phyloP scores from a whole-genome alignment of 2,888 invertebrate species.

The Tenthredo notha region DNA sequence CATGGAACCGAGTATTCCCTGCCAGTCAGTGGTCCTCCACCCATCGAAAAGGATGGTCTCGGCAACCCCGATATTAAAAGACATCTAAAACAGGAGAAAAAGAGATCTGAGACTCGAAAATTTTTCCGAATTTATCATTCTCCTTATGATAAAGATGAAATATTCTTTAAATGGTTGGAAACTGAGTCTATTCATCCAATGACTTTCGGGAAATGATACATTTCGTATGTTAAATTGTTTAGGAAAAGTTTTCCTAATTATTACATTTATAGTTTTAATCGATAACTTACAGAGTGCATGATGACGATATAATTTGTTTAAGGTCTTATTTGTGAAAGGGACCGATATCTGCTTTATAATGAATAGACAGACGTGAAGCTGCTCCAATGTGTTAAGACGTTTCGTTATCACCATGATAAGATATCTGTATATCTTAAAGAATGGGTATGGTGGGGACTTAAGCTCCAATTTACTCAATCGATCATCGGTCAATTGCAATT shows the following conservation, averaged over 20 bases:
- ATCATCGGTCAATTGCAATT: slow-evolving; percentile 9
- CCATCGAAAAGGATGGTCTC: slow-evolving; percentile 80
- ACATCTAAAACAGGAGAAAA: slow-evolving; percentile 75
- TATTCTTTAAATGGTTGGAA: not conserved
- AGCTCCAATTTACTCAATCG: not conserved
- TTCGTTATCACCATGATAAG: slow-evolving; percentile 40
- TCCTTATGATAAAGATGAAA: not conserved
- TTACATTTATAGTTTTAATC: not conserved
- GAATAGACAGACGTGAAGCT: not conserved
- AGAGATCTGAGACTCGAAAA: not conserved
- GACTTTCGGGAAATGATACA: not conserved
- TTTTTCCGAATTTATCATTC: too few relatives aligned
- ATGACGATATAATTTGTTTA: not conserved
- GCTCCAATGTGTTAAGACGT: not conserved
- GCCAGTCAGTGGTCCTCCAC: slow-evolving; percentile 78
- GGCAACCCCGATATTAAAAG: slow-evolving; percentile 79
- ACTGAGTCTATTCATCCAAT: not conserved
- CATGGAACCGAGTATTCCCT: slow-evolving; percentile 82
- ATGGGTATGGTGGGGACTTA: not conserved
- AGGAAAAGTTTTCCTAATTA: not conserved
- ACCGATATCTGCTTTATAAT: not conserved
- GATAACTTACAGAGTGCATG: slow-evolving; percentile 39
- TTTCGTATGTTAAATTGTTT: not conserved
- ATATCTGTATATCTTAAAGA: slow-evolving; percentile 3
- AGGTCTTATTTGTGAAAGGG: not conserved